Conservation (phyloP, 2,888 invertebrate species). For the Eupithecia tripunctaria region DNA sequence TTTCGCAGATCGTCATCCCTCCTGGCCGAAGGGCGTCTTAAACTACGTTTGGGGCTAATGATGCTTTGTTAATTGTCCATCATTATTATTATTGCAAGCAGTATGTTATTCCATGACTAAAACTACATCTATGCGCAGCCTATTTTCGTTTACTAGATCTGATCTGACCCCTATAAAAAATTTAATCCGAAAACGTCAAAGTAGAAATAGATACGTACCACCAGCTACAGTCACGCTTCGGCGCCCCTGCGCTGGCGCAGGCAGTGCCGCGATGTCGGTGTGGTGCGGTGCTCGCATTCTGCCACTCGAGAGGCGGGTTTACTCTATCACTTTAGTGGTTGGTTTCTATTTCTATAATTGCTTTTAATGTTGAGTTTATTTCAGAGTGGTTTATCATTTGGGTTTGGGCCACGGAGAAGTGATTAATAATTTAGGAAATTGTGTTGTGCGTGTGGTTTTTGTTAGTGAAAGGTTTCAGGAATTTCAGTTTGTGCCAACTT, state of each 20-base stretch:
- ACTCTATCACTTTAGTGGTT: constrained; percentile 80
- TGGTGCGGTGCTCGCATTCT: constrained; percentile 82
- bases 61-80: too few relatives aligned
- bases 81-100: too few relatives aligned
- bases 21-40: too few relatives aligned
- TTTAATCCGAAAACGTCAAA: neutral
- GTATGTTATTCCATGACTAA: neutral
- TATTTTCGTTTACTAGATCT: neutral
- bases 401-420: neutral
- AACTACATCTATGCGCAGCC: neutral
- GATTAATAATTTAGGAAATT: neutral
- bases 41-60: too few relatives aligned
- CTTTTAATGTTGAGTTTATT: neutral
- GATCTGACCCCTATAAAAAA: neutral
- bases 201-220: constrained; percentile 9
- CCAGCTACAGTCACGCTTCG: constrained; percentile 21
- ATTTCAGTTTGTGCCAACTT: neutral
- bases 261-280: constrained; percentile 81
- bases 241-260: constrained; percentile 46
- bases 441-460: neutral
- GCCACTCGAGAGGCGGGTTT: constrained; percentile 78
- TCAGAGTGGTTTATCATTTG: neutral
- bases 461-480: neutral
- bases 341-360: constrained; percentile 47
- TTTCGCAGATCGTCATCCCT: too few relatives aligned